Evolutionary conservation across 2,888 invertebrate genomes (phyloP).

Genomic region (Epinotia brunnichana): DNA sequence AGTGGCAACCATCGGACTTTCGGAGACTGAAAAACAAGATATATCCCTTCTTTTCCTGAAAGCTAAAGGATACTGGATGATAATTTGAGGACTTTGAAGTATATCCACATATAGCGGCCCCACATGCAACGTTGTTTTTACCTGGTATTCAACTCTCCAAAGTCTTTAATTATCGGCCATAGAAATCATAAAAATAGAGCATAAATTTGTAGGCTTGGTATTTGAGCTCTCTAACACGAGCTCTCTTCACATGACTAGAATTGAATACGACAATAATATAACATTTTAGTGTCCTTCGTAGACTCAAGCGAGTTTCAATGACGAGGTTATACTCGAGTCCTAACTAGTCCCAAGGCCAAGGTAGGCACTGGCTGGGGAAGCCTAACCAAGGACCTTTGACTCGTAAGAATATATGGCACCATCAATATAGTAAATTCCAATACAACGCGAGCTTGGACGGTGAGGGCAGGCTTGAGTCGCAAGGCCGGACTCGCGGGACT

Average conservation of each 20-base stretch:
- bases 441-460: conserved; percentile 86
- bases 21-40: too few species aligned
- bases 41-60: not conserved
- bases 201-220: not conserved
- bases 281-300: not conserved
- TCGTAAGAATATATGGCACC: not conserved
- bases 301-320: not conserved
- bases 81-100: not conserved
- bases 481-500: conserved; percentile 78
- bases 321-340: not conserved
- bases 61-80: not conserved
- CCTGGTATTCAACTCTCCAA: too few species aligned
- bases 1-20: not conserved
- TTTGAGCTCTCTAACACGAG: not conserved
- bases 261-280: not conserved
- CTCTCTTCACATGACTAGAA: not conserved
- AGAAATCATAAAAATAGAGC: too few species aligned
- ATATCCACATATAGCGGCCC: not conserved
- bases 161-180: too few species aligned
- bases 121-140: not conserved
- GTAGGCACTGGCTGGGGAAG: not conserved
- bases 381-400: not conserved
- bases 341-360: not conserved
- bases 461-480: conserved; percentile 84
- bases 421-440: too few species aligned